Evolutionary conservation across 2,888 invertebrate species (phyloP), one percentile per base, ranked within the genome.

Genomic region (Melinaea marsaeus): DNA sequence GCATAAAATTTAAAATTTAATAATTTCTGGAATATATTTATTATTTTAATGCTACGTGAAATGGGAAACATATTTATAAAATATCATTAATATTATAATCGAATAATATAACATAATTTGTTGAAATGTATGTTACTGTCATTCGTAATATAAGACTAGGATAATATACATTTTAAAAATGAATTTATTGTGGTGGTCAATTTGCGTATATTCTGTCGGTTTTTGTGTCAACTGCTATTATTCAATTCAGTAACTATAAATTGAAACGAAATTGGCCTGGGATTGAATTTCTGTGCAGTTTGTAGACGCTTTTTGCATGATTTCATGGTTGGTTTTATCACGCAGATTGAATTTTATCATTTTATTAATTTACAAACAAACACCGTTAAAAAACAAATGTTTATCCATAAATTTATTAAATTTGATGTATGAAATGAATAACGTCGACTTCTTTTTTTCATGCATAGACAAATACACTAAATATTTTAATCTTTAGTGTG

Each of bases 141-240:
- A n/a, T 22, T 22, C 9, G 32, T 42, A 42, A 9, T 9, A 51
- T 51, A 32, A 51, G 32, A 11, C 22, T 51, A 51, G 51, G 32
- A 32, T 32, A 3, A 42, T 42, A 42, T 42, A 55, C 4, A 61
- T 54, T 57, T 63, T 63, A 55, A 63, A 63, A 63, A 54, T 58
- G 60, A 60, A 65, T 62, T 57, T 63, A 57, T 58, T 62, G 55
- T 37, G 58, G 56, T 51, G 58, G 61, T 66, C 60, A 61, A 61
- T 63, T 61, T 61, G 37, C 61, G 58, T 61, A 51, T 55, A 61
- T 55, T 60, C 61, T 35, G 63, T 63, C 37, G 63, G 61, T 61
- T 65, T 65, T 66, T 66, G 58, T 63, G 59, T 66, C 63, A 66
- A 66, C 66, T 66, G 59, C 61, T 59, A 66, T 66, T 66, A 66